Conservation (phyloP, 1,140 invertebrate genomes). For the Drosophila kepulauana region DNA sequence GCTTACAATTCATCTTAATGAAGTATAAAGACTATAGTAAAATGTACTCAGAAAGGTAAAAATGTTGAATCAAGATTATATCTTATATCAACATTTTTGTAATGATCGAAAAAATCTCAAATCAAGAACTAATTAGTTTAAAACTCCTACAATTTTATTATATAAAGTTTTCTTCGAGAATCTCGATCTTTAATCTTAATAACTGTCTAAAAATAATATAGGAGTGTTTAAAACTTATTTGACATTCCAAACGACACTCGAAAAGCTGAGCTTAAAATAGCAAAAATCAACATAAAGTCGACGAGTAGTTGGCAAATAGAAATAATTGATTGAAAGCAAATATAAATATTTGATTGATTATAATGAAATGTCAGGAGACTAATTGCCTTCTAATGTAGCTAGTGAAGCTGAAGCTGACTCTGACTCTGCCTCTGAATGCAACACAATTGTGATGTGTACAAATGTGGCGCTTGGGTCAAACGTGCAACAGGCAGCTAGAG, state of each 20-base stretch:
- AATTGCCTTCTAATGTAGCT: constrained; percentile 14
- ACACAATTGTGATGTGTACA: neutral
- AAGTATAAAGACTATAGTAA: no score
- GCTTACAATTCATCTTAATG: no score
- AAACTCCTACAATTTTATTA: no score
- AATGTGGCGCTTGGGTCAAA: constrained; percentile 55
- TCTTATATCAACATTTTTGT: no score
- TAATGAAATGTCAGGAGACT: constrained; percentile 3
- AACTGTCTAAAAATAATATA: no score
- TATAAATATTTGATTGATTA: constrained; percentile 4
- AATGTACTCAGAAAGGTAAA: no score
- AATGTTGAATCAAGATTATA: no score
- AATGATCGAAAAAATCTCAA: no score
- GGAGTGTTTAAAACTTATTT: neutral
- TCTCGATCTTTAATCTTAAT: no score
- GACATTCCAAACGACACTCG: neutral
- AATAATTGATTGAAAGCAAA: neutral
- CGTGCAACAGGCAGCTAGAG: constrained; percentile 18
- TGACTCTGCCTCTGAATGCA: neutral
- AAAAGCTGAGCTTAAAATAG: neutral
- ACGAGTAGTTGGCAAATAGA: neutral
- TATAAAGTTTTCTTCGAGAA: no score
- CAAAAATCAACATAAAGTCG: no score
- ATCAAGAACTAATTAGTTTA: no score
- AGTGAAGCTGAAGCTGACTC: neutral